A percentile compares a stretch with the other conserved stretches of the same genome.
These are phyloP conservation scores for Hypothenemus hampei DNA, from an alignment of 1,140 invertebrate species.

Conservation along the genomic window DNA sequence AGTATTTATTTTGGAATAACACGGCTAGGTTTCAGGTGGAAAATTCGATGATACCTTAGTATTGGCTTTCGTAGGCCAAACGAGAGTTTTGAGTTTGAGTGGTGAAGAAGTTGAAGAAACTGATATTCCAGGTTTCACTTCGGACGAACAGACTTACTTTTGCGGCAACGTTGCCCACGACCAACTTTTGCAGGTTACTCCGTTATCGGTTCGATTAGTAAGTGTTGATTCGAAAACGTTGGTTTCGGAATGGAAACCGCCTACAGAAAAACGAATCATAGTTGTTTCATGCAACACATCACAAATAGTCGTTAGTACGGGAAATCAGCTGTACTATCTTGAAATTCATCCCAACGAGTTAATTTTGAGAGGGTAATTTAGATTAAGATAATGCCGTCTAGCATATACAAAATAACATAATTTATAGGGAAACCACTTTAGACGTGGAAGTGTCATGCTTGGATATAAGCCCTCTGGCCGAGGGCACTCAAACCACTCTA, in stretches of 20 bases:
- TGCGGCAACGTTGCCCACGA: constrained; percentile 84
- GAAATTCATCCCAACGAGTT: constrained; percentile 68
- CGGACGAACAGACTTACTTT: constrained; percentile 88
- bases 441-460: constrained; percentile 95
- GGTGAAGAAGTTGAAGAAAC: constrained; percentile 98
- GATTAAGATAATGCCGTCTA: neutral
- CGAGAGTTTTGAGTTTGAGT: constrained; percentile 78
- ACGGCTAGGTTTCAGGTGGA: constrained; percentile 42
- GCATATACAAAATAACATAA: neutral
- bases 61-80: constrained; percentile 91
- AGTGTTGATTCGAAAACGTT: constrained; percentile 62
- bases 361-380: constrained; percentile 57
- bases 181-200: constrained; percentile 73
- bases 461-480: constrained; percentile 82
- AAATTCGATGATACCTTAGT: constrained; percentile 84
- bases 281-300: constrained; percentile 80
- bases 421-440: constrained; percentile 59
- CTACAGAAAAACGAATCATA: constrained; percentile 71
- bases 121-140: constrained; percentile 82
- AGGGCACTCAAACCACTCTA: constrained; percentile 60
- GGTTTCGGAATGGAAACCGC: constrained; percentile 73
- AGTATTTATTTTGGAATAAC: neutral
- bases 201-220: constrained; percentile 63
- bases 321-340: constrained; percentile 85
- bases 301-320: constrained; percentile 85